These are phyloP conservation scores for Porites australiensis DNA, from an alignment of 64 coral and sea anemone genomes.

Conservation along the genomic window DNA sequence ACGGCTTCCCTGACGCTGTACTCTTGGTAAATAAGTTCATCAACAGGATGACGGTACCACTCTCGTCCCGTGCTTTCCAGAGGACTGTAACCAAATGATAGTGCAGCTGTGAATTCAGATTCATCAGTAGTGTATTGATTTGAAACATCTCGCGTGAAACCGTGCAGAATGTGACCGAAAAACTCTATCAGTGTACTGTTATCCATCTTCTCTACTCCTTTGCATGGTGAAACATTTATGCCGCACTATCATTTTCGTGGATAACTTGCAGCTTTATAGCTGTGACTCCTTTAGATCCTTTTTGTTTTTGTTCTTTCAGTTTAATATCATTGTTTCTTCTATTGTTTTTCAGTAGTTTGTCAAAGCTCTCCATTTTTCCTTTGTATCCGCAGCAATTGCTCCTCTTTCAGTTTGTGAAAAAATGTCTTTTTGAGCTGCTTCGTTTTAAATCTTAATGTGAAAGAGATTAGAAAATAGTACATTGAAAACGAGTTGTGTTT, in stretches of 20 bases:
- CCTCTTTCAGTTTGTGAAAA: no score
- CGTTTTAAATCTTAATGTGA: no score
- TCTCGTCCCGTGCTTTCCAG: not conserved
- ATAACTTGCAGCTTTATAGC: not conserved
- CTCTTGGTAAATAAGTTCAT: slow-evolving; percentile 13
- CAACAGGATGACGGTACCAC: not conserved
- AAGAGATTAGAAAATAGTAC: no score
- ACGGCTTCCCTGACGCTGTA: not conserved
- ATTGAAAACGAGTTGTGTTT: no score
- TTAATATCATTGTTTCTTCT: no score
- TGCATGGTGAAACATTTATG: not conserved
- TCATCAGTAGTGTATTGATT: not conserved
- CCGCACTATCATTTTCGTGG: not conserved
- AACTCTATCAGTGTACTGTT: not conserved
- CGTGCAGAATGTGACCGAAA: not conserved
- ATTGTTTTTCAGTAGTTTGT: no score
- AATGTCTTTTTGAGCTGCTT: no score
- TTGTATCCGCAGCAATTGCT: no score
- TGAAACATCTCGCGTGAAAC: not conserved
- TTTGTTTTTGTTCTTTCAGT: no score
- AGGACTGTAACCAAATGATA: not conserved
- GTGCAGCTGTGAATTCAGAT: not conserved
- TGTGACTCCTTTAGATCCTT: not conserved
- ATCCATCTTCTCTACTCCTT: not conserved
- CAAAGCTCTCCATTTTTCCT: no score